Evolutionary conservation across 2,113 vertebrate genomes (phyloP), one percentile per base, ranked within the genome.

Genomic region (western clawed frog (Xenopus tropicalis)): DNA sequence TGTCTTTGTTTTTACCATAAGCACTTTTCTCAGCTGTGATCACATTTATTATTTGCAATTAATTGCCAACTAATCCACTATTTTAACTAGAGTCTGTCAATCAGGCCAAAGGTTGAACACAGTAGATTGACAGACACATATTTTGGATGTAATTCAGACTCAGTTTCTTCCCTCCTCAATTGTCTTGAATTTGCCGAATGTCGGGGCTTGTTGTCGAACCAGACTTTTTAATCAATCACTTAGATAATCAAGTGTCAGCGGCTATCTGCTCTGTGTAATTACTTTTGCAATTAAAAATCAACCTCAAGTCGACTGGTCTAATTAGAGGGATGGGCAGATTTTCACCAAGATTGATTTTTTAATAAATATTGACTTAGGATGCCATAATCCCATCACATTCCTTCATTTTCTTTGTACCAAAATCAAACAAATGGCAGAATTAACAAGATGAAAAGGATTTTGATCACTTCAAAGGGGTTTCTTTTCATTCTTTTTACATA

Each of bases 231-330:
- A 99, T 99, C 97, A 98, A 98, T 99, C 97, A 98, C 95, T 93
- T 92, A 97, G 95, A 98, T 98, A 98, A 98, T 98, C 96, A 98
- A 98, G 98, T 98, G 97, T 99, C 97, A 97, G 93, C 96, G 96
- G 95, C 95, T 98, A 98, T 98, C 96, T 98, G 96, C 96, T 98
- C 97, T 89, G 86, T 98, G 95, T 99, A 98, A 99, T 99, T 99
- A 99, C 96, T 99, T 99, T 98, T 98, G 95, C 97, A 99, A 99
- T 99, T 99, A 99, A 99, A 99, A 98, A 98, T 98, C 96, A 98
- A 99, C 96, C 96, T 98, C 93, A 90, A 98, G 95, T 97, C 96
- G 96, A 95, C 96, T 95, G 91, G 88, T 97, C 95, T 98, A 98
- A 99, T 99, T 98, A 98, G 95, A 97, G 90, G 94, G 94, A 97